Base-by-base conservation (phyloP, 2,888 invertebrate genomes). In the Malachius bipustulatus region DNA sequence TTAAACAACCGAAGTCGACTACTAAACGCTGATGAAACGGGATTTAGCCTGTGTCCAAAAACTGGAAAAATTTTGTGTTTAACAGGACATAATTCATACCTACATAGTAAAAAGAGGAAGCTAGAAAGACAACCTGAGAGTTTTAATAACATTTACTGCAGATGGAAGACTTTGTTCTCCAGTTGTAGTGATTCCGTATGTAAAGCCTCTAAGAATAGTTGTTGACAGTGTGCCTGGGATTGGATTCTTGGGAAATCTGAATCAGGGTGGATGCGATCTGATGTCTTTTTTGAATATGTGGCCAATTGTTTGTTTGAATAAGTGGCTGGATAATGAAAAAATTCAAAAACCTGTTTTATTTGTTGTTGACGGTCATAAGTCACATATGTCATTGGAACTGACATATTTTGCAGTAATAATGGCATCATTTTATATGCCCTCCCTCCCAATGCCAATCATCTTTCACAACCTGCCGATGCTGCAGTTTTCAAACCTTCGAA, bases 11-110 rank as follows among this genome's bases (percentile, higher is more conserved):
- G 50, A 3, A 32, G 34, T 32, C 40, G 51, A 33, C 47, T 54
- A 15, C 48, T 54, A 4, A 54, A 57, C 39, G 51, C 49, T 11
- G 53, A 56, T 36, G 57, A 57, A 40, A 47, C 52, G 6, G 49
- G 50, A 28, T 58, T 58, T 39, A 42, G 44, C 26, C 37, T 59
- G 6, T 54, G 55, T 39, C 43, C 46, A 10, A 42, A 44, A 32
- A 43, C 39, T 12, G 45, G 45, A 14, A 46, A 19, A 19, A n/a
- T 19, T 19, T 19, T 19, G n/a, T 6, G n/a, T n/a, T n/a, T n/a
- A 19, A 19, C 24, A 19, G n/a, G n/a, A 19, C 6, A n/a, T n/a
- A 8, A n/a, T 8, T n/a, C n/a, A 19, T 8, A 19, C n/a, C 24
- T 19, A 6, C n/a, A 19, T n/a, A 19, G n/a, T 19, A 8, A 19